Conservation (phyloP, 2,888 invertebrate genomes). For the Smittia sp. region DNA sequence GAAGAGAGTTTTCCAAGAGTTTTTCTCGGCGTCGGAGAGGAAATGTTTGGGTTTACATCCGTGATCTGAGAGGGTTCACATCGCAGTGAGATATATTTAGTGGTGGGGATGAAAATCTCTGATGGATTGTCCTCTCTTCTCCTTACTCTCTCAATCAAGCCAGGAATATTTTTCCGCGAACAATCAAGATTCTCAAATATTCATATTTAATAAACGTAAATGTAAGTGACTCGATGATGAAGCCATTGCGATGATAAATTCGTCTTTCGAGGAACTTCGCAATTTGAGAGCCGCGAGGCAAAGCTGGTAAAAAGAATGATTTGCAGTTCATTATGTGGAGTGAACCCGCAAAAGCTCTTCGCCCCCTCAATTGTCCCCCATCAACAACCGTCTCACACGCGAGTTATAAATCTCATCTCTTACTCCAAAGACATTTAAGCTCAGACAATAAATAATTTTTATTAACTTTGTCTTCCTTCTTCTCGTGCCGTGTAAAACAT, state of each 20-base stretch:
- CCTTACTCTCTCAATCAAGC: no score
- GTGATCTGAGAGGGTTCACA: not conserved
- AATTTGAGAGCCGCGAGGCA: not conserved
- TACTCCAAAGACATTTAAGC: slow-evolving; percentile 11
- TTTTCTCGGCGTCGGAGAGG: no score
- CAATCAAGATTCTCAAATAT: not conserved
- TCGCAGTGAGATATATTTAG: not conserved
- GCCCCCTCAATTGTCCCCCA: not conserved
- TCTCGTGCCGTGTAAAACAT: slow-evolving; percentile 9
- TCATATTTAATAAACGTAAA: not conserved
- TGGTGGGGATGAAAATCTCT: slow-evolving; percentile 38
- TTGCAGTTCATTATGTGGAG: slow-evolving; percentile 4
- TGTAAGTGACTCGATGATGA: not conserved
- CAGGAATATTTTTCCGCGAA: not conserved
- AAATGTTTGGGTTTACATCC: not conserved
- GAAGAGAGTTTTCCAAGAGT: no score
- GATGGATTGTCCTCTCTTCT: no score
- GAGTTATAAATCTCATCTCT: slow-evolving; percentile 8
- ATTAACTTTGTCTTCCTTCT: slow-evolving; percentile 27
- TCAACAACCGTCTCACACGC: not conserved
- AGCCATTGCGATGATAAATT: not conserved
- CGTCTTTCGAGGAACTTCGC: not conserved
- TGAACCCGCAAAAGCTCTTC: not conserved
- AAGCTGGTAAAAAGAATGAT: not conserved
- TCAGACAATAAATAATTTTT: slow-evolving; percentile 30